Evolutionary conservation across 2,113 vertebrate species (phyloP).

Genomic region (Pseudopodoces humilis): DNA sequence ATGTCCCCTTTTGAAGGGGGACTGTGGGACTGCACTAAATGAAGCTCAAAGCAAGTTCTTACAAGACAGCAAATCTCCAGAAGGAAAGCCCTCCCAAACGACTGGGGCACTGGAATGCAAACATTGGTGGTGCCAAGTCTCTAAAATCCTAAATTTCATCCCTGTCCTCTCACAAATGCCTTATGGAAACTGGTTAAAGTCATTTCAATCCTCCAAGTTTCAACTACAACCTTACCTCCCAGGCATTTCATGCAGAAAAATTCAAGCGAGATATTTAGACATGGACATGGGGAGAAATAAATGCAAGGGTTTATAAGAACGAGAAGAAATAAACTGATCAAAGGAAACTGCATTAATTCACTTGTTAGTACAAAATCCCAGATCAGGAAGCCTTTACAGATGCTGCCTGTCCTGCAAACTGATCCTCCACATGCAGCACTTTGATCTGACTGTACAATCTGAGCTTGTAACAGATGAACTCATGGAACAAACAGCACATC

Average conservation of each 20-base stretch:
- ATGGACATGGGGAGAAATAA: background rate
- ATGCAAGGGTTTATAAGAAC: background rate
- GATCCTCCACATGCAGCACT: background rate
- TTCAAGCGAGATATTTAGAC: background rate
- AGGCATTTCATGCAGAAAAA: background rate
- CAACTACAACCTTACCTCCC: background rate
- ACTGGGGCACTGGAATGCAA: background rate
- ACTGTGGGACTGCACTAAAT: background rate
- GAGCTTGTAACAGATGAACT: background rate
- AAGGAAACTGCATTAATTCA: background rate
- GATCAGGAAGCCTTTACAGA: background rate
- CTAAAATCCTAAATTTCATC: background rate
- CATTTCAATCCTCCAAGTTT: background rate
- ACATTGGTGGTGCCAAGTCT: background rate
- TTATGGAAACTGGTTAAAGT: background rate
- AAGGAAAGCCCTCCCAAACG: background rate
- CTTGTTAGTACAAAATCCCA: background rate
- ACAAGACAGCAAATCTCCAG: background rate
- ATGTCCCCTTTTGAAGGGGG: background rate
- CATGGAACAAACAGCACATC: background rate
- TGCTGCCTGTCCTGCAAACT: background rate
- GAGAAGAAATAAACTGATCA: background rate
- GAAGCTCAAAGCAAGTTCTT: background rate
- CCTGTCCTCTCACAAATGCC: background rate
- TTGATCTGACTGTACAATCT: background rate